Conservation (phyloP, 1,140 invertebrate species). For the Calliphora vicina region DNA sequence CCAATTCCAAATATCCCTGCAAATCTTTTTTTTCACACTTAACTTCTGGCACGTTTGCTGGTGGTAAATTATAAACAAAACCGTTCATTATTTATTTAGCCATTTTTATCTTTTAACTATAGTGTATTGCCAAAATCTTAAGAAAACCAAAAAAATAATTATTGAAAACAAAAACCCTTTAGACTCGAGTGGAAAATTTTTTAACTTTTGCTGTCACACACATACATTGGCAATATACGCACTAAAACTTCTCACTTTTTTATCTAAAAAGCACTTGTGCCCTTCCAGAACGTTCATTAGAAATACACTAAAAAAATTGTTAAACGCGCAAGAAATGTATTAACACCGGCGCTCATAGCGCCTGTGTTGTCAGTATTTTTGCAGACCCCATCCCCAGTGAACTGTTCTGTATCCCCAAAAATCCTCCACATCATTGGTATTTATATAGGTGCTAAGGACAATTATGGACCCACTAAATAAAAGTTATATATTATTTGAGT, state of each 20-base stretch:
- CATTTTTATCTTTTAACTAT: background rate
- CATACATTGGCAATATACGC: background rate
- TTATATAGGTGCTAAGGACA: too few relatives aligned
- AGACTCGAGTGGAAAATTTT: background rate
- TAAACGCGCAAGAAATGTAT: constrained; percentile 16
- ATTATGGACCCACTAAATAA: too few relatives aligned
- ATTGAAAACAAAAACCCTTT: background rate
- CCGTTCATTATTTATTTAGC: constrained; percentile 29
- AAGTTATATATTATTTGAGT: too few relatives aligned
- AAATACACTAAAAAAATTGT: background rate
- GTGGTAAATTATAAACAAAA: constrained; percentile 28
- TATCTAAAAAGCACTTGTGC: background rate
- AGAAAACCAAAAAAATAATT: background rate
- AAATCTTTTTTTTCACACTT: background rate
- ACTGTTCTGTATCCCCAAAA: too few relatives aligned
- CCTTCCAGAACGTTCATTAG: constrained; percentile 4
- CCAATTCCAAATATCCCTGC: constrained; percentile 42
- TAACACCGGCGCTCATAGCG: constrained; percentile 16
- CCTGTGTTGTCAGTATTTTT: too few relatives aligned
- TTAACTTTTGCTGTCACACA: background rate
- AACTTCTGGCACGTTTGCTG: background rate
- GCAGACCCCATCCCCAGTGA: too few relatives aligned
- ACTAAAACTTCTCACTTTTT: background rate
- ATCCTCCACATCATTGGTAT: too few relatives aligned
- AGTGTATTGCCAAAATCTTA: background rate